phyloP scores from a whole-genome alignment of 2,888 invertebrate genomes.

The Mesochorus sp. region DNA sequence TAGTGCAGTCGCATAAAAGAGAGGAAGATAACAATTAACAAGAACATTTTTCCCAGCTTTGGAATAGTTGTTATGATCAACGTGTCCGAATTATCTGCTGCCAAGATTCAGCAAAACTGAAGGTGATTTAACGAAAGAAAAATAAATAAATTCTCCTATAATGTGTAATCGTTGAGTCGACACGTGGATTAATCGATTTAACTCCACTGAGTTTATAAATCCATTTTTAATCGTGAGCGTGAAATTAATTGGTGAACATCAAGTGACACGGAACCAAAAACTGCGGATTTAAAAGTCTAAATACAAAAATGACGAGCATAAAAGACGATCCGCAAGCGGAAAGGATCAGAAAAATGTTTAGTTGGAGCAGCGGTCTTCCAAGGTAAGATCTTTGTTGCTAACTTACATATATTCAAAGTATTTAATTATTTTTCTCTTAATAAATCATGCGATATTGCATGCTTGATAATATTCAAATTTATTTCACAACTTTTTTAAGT shows the following conservation, averaged over 20 bases:
- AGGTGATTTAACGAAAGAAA: not conserved
- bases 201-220: constrained; percentile 17
- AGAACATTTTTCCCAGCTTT: not conserved
- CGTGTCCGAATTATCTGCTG: not conserved
- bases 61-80: not conserved
- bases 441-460: too few relatives aligned
- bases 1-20: too few relatives aligned
- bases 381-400: constrained; percentile 50
- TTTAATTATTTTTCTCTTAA: constrained; percentile 2
- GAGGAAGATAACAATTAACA: too few relatives aligned
- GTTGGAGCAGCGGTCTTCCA: constrained; percentile 84
- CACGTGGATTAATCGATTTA: constrained; percentile 14
- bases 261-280: constrained; percentile 16
- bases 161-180: constrained; percentile 47
- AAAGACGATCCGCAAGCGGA: constrained; percentile 79
- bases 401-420: not conserved
- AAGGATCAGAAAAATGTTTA: constrained; percentile 85
- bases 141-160: constrained; percentile 9
- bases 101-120: not conserved
- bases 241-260: not conserved
- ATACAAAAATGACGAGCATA: constrained; percentile 68
- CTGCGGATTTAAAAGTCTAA: constrained; percentile 21
- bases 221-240: not conserved
- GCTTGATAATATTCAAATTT: not conserved
- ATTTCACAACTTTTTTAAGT: too few relatives aligned